Base-by-base conservation (phyloP, 2,888 invertebrate species). In the Silvanus unidentatus region DNA sequence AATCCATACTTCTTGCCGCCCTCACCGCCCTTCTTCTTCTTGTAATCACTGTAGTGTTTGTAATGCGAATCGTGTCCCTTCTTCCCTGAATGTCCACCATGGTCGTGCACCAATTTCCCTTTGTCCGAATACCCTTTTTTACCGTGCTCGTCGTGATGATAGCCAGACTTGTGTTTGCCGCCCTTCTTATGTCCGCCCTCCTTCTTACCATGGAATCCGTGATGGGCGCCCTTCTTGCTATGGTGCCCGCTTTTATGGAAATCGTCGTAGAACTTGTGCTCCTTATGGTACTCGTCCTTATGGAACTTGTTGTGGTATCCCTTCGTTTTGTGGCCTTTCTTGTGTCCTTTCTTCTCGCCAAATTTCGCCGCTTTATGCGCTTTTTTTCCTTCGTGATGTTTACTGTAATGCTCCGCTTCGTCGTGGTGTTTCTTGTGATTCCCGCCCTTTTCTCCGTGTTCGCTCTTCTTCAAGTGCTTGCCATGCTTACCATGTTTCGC, bases 281-380 rank as follows among this genome's bases (percentile, higher is more conserved):
- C 85, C 60, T 82, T 85, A 65, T 84, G 82, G 70, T 81, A 86
- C 65, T 87, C 87, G 59, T 87, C 86, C 65, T 84, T 84, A 72
- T 84, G 84, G 68, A 84, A 83, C 56, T 84, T 84, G 71, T 87
- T 84, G 72, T 87, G 86, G 69, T 83, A 86, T 0, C 86, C 86
- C 68, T 83, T 84, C 1, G 84, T 84, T 65, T 85, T 85, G 62
- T 86, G 84, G 2, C 86, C 86, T 58, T 84, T 84, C 63, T 85
- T 86, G 64, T 86, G 86, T 0, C 84, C 86, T 52, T 84, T 83
- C 62, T 85, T 85, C 66, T 86, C 84, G 1, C 80, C 83, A 50
- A 83, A 85, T 63, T 84, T 81, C 0, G 80, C 78, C 0, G 80
- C 81, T 54, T 84, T 80, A 41, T 80, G 79, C 0, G 82, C 83